These are phyloP conservation scores for Bombus waltoni DNA, from an alignment of 1,140 invertebrate genomes.

Conservation along the genomic window DNA sequence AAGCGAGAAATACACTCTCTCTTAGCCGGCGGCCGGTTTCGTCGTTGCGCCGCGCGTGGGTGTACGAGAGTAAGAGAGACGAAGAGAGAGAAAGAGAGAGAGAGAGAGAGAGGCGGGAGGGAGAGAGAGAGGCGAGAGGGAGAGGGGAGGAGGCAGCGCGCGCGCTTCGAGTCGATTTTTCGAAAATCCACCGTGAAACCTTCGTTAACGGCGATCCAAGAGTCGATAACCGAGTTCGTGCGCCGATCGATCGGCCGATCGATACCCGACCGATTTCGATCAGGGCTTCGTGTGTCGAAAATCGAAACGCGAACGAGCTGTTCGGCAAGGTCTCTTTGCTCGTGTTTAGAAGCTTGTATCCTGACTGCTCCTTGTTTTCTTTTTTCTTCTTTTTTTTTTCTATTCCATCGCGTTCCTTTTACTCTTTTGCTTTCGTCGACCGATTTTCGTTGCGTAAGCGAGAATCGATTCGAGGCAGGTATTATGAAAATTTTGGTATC, in stretches of 20 bases:
- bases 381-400: background rate
- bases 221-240: constrained; percentile 42
- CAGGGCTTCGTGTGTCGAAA: constrained; percentile 39
- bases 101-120: background rate
- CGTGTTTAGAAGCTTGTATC: background rate
- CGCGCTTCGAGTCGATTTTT: constrained; percentile 54
- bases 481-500: background rate
- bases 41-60: constrained; percentile 71
- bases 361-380: too few relatives aligned
- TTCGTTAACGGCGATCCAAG: constrained; percentile 64
- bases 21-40: constrained; percentile 70
- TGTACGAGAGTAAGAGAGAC: constrained; percentile 62
- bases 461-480: background rate
- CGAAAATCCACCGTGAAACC: constrained; percentile 64
- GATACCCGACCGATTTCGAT: constrained; percentile 45
- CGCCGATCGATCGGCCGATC: constrained; percentile 48
- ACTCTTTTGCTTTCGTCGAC: too few relatives aligned
- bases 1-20: constrained; percentile 80
- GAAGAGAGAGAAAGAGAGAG: background rate
- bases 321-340: background rate
- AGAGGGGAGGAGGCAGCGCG: constrained; percentile 28
- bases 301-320: constrained; percentile 23
- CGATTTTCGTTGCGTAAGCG: background rate
- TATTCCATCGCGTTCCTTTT: background rate
- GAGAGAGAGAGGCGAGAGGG: constrained; percentile 13